Evolutionary conservation across 1,140 invertebrate species (phyloP), one percentile per base, ranked within the genome.

Genomic region (Cyphomyrmex costatus): DNA sequence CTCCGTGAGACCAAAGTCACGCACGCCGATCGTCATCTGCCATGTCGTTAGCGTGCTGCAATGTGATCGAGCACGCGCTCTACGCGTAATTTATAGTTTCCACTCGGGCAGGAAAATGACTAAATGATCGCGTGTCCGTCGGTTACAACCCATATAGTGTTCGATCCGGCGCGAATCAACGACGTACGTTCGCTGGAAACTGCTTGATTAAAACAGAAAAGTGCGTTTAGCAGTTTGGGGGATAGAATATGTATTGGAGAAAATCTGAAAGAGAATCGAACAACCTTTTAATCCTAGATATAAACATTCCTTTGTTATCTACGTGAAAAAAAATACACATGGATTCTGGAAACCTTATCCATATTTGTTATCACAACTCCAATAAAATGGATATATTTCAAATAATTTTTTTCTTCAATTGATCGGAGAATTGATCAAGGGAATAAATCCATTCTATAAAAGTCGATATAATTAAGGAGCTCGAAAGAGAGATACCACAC

Each of bases 1-100:
- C 14, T 66, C 27, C 19, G 76, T 76, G 66, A 77, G 85, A 89
- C 82, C 70, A 61, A 76, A 85, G 90, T 91, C 90, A 91, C 88
- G 90, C 89, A 91, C 83, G 70, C 33, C 61, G 88, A 90, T 86
- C 88, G 90, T 89, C 90, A 90, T 90, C 84, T 88, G 79, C 74
- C 83, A 73, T 86, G 88, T 89, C 84, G 88, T 91, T 91, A 91
- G 88, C 90, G 90, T 91, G 88, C 88, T 91, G 87, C 90, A 91
- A 83, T 85, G 86, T 86, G 90, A 91, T 91, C 76, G 90, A 91
- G 74, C 80, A 89, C 77, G 88, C 86, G 77, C 19, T 89, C 88
- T 71, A 88, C 89, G 82, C 78, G 88, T 91, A 91, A 91, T 91
- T 91, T 86, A 91, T 91, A 86, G 56, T 88, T 85, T 77, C 88